These are phyloP conservation scores for Bovichtus variegatus DNA, from an alignment of 2,797 vertebrate genomes.

Conservation along the genomic window DNA sequence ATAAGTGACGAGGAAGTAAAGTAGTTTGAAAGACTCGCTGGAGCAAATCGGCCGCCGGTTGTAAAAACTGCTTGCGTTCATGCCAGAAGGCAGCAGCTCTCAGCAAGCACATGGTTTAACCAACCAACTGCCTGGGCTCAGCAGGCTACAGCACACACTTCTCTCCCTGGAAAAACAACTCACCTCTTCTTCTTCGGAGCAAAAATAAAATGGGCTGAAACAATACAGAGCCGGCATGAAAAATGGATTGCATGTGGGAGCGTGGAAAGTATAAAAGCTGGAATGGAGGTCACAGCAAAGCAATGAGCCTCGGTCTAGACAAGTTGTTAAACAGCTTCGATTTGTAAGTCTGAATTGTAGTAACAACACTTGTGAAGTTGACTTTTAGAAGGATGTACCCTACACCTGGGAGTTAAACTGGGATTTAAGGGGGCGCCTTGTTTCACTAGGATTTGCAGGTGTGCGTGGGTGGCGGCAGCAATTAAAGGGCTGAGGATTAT, in stretches of 20 bases:
- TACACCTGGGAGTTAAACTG: constrained; percentile 26
- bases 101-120: constrained; percentile 65
- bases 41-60: constrained; percentile 37
- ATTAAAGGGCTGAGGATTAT: constrained; percentile 22
- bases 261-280: constrained; percentile 26
- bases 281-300: constrained; percentile 53
- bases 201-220: constrained; percentile 60
- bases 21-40: constrained; percentile 43
- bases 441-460: constrained; percentile 33
- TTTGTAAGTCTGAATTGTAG: constrained; percentile 26
- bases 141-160: constrained; percentile 55
- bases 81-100: constrained; percentile 60
- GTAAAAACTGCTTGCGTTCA: constrained; percentile 39
- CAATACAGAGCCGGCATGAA: constrained; percentile 56
- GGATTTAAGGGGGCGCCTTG: constrained; percentile 35
- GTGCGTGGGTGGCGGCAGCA: constrained; percentile 27
- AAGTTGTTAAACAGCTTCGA: constrained; percentile 33
- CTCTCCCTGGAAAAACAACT: constrained; percentile 30
- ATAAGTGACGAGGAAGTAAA: constrained; percentile 9
- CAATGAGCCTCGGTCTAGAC: constrained; percentile 26
- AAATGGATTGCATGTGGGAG: constrained; percentile 56
- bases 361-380: constrained; percentile 25
- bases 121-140: constrained; percentile 61
- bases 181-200: constrained; percentile 48
- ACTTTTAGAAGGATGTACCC: background rate